A percentile compares a stretch with the other conserved stretches of the same genome.
Conservation (phyloP, 1,140 invertebrate genomes). For the Macrosteles quadrilineatus region DNA sequence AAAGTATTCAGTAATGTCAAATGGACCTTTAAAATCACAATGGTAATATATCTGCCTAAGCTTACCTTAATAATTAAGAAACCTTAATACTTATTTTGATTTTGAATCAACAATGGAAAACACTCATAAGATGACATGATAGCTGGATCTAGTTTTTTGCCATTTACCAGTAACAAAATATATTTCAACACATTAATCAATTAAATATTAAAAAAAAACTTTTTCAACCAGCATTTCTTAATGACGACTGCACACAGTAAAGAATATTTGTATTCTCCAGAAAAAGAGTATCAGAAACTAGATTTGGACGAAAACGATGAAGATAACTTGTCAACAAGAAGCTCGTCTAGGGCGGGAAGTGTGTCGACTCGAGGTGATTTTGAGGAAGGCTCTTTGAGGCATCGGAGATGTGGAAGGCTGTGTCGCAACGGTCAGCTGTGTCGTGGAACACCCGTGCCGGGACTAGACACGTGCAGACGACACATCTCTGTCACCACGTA, state of each 20-base stretch:
- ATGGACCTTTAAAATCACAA: neutral
- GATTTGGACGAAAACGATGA: neutral
- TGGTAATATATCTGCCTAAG: neutral
- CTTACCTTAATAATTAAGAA: neutral
- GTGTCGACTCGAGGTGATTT: neutral
- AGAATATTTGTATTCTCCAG: too few relatives aligned
- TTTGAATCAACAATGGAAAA: too few relatives aligned
- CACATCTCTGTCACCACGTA: neutral
- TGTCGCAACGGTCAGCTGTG: constrained; percentile 11
- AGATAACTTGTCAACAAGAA: neutral
- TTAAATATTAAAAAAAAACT: too few relatives aligned
- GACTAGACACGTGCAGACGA: neutral
- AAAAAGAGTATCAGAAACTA: neutral
- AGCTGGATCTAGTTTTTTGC: too few relatives aligned
- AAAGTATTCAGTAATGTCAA: neutral
- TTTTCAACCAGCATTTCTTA: too few relatives aligned
- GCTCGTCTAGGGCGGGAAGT: neutral
- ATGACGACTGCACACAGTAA: too few relatives aligned
- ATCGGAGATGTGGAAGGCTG: neutral
- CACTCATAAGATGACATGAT: too few relatives aligned
- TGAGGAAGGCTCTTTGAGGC: neutral
- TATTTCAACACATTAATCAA: too few relatives aligned
- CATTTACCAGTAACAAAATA: too few relatives aligned
- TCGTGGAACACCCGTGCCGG: neutral
- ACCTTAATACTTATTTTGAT: neutral